A percentile compares a stretch with the other conserved stretches of the same genome.
These are phyloP conservation scores for Brachionus rubens DNA, from an alignment of 1,140 invertebrate genomes.

Conservation along the genomic window DNA sequence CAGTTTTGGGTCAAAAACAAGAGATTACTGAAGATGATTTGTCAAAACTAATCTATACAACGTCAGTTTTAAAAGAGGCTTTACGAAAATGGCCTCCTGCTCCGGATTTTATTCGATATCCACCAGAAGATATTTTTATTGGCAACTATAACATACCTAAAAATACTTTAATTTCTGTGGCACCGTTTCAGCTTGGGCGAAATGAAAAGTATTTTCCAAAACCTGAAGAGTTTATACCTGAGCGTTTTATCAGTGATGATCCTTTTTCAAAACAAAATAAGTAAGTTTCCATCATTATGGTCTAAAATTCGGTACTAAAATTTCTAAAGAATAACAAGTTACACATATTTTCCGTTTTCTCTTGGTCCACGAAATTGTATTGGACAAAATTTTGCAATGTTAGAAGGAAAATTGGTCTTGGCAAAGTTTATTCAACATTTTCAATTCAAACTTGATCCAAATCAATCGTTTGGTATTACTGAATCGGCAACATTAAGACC, in stretches of 20 bases:
- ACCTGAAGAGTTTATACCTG: constrained; percentile 22
- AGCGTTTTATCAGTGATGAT: not conserved
- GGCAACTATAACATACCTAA: not conserved
- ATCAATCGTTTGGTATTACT: not conserved
- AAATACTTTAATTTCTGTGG: constrained; percentile 10
- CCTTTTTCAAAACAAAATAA: constrained; percentile 9
- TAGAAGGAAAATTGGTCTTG: constrained; percentile 17
- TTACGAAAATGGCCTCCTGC: constrained; percentile 30
- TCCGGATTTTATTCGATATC: not conserved
- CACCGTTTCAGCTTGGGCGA: not conserved
- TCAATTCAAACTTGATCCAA: constrained; percentile 30
- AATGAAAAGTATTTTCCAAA: constrained; percentile 30
- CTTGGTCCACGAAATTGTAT: constrained; percentile 40
- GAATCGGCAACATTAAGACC: constrained; percentile 25
- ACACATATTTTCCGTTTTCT: constrained; percentile 34
- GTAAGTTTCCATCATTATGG: not conserved
- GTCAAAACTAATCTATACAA: not conserved
- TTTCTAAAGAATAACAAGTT: constrained; percentile 12
- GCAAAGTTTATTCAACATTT: constrained; percentile 37
- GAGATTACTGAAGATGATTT: constrained; percentile 21
- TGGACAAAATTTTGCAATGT: constrained; percentile 43
- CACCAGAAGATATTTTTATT: constrained; percentile 2
- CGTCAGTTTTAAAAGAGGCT: constrained; percentile 6
- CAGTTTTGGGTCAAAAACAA: not conserved
- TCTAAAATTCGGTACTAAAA: not conserved